Evolutionary conservation across 2,888 invertebrate genomes (phyloP).

Genomic region (Drosophila pegasa): DNA sequence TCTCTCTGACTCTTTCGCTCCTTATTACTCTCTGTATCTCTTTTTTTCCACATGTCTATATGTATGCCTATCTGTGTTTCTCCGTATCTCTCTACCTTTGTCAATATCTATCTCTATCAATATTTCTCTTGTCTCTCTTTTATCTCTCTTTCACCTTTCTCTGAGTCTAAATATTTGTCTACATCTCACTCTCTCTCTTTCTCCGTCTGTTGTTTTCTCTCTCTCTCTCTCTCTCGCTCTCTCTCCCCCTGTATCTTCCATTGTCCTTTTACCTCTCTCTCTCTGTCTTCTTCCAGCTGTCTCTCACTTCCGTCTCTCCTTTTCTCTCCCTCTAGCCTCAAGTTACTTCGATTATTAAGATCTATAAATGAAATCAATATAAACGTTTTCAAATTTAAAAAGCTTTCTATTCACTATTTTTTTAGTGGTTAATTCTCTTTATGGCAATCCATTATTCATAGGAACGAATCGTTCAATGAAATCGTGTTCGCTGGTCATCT

Average conservation of each 20-base stretch:
- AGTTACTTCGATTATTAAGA: background rate
- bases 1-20: too few species aligned
- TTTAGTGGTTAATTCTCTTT: background rate
- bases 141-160: too few species aligned
- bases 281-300: too few species aligned
- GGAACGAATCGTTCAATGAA: background rate
- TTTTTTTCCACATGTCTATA: too few species aligned
- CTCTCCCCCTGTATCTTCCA: too few species aligned
- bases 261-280: too few species aligned
- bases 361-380: background rate
- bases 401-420: background rate
- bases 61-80: too few species aligned
- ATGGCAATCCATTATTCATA: constrained; percentile 1
- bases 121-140: too few species aligned
- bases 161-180: too few species aligned
- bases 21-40: too few species aligned
- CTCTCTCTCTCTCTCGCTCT: background rate
- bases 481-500: constrained; percentile 28
- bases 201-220: background rate
- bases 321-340: background rate
- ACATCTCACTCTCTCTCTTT: background rate
- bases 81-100: too few species aligned
- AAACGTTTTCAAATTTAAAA: background rate
- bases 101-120: too few species aligned
- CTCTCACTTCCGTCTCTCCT: background rate